phyloP scores from a whole-genome alignment of 2,113 vertebrate species.

The Callocephalon fimbriatum region DNA sequence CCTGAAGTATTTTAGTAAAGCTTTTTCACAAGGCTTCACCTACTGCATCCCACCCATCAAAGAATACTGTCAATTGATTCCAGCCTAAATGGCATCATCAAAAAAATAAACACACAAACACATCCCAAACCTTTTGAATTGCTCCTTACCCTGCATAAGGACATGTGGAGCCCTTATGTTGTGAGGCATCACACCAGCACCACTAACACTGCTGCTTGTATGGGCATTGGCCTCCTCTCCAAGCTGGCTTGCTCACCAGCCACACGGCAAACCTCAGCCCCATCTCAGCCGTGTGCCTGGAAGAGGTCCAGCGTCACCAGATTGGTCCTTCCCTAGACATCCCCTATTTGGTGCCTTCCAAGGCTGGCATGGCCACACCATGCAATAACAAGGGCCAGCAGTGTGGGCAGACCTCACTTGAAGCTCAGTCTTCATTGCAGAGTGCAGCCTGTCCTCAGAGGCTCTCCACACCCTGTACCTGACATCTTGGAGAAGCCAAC shows the following conservation, averaged over 20 bases:
- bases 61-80: not conserved
- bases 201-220: not conserved
- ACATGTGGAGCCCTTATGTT: fast-evolving
- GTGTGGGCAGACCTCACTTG: not conserved
- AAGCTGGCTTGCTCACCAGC: not conserved
- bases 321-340: not conserved
- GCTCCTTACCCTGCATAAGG: not conserved
- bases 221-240: fast-evolving
- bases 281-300: not conserved
- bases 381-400: fast-evolving
- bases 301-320: not conserved
- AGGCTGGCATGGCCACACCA: not conserved
- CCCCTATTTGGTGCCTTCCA: fast-evolving
- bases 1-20: slow-evolving; percentile 35
- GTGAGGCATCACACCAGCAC: not conserved
- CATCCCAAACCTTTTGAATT: slow-evolving; percentile 10
- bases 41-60: not conserved
- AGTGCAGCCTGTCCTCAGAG: not conserved
- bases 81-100: not conserved
- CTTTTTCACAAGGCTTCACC: slow-evolving; percentile 27
- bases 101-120: not conserved
- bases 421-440: not conserved
- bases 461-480: not conserved
- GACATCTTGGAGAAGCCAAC: not conserved
- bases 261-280: not conserved